phyloP scores from a whole-genome alignment of 1,140 invertebrate genomes.

The Eulimnadia texana region DNA sequence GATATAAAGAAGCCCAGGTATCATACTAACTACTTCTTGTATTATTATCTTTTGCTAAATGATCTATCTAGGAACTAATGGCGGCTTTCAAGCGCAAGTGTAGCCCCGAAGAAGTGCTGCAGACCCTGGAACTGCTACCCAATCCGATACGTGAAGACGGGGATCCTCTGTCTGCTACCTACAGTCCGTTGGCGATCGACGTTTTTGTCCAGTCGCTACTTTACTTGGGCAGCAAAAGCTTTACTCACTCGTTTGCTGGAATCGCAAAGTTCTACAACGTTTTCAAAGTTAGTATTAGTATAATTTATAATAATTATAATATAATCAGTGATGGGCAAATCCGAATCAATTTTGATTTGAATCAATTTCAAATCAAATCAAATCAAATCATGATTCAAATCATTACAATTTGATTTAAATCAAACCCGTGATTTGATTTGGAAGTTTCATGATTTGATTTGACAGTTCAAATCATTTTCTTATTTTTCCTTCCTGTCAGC shows the following conservation, averaged over 20 bases:
- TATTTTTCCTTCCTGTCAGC: no score
- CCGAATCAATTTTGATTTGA: no score
- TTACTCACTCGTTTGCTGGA: conserved; percentile 94
- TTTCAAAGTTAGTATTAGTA: conserved; percentile 53
- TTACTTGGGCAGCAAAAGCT: conserved; percentile 87
- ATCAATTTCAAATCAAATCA: no score
- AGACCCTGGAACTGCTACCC: conserved; percentile 58
- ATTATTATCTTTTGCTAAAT: no score
- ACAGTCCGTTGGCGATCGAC: conserved; percentile 87
- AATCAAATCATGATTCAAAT: no score
- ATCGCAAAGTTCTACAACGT: conserved; percentile 93
- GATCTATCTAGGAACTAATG: conserved; percentile 70
- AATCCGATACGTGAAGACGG: conserved; percentile 47
- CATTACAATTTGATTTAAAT: no score
- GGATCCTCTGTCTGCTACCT: conserved; percentile 45
- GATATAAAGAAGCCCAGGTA: neutral
- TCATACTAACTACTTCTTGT: no score
- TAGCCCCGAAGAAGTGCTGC: conserved; percentile 77
- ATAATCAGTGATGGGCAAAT: neutral
- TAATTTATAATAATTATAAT: neutral
- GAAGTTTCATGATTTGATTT: no score
- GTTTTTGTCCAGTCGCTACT: conserved; percentile 91
- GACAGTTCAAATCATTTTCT: no score
- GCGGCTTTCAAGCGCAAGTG: conserved; percentile 74
- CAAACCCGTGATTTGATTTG: no score